These are phyloP conservation scores for Idaea biselata DNA, from an alignment of 2,888 invertebrate genomes.

Conservation along the genomic window DNA sequence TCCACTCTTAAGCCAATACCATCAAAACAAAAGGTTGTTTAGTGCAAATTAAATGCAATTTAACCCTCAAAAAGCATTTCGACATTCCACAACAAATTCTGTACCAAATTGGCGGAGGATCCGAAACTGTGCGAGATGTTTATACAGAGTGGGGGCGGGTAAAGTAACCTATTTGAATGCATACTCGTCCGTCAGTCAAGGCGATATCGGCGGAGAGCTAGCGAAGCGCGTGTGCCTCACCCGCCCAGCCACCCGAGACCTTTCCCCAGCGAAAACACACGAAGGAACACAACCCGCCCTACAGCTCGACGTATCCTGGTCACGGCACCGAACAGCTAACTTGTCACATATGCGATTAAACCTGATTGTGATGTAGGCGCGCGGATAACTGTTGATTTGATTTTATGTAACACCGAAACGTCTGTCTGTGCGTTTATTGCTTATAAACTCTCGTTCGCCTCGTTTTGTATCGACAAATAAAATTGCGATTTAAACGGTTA, in stretches of 20 bases:
- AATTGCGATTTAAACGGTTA: constrained; percentile 60
- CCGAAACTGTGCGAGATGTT: constrained; percentile 62
- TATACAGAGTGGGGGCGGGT: constrained; percentile 67
- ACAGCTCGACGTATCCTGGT: constrained; percentile 43
- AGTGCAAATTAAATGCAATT: constrained; percentile 79
- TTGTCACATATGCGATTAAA: constrained; percentile 80
- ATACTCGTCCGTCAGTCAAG: constrained; percentile 87
- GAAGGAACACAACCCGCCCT: constrained; percentile 31
- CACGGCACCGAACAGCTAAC: constrained; percentile 67
- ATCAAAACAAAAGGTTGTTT: constrained; percentile 69
- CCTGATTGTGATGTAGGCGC: constrained; percentile 80
- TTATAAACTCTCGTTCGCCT: constrained; percentile 74
- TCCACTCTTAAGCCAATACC: constrained; percentile 41
- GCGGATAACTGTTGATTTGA: constrained; percentile 80
- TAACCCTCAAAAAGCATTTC: constrained; percentile 75
- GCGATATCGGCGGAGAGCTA: constrained; percentile 77
- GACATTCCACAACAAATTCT: constrained; percentile 78
- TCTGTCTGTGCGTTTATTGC: constrained; percentile 78
- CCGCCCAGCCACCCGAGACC: constrained; percentile 43
- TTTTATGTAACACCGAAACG: constrained; percentile 78
- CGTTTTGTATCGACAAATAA: constrained; percentile 73
- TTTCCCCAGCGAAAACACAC: background rate
- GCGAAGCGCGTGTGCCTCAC: constrained; percentile 59
- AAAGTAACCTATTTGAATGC: constrained; percentile 88
- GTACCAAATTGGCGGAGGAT: constrained; percentile 73